Conservation (phyloP, 2,113 vertebrate species). For the Pitta sordida region DNA sequence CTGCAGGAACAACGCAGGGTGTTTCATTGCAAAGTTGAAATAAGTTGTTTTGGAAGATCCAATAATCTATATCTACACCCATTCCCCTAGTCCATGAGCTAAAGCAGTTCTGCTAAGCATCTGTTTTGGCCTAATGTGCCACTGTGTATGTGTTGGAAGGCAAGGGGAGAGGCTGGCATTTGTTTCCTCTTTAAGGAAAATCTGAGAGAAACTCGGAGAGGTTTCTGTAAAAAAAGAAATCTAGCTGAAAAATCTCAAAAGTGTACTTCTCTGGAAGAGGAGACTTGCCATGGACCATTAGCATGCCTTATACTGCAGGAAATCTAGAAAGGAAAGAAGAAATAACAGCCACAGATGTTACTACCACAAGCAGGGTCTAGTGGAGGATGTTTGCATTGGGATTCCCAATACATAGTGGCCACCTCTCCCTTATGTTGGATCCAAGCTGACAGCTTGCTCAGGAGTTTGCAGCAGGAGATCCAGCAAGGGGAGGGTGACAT, state of each 20-base stretch:
- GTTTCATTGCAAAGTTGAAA: background rate
- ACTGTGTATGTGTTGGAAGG: background rate
- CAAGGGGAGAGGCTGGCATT: background rate
- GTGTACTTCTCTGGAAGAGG: background rate
- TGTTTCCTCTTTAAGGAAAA: background rate
- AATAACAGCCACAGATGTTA: background rate
- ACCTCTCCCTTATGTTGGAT: background rate
- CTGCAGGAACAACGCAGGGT: background rate
- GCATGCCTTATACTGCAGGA: background rate
- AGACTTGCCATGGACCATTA: background rate
- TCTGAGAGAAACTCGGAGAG: background rate
- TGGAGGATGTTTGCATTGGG: rapidly evolving
- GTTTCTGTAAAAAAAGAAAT: background rate
- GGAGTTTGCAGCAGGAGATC: background rate
- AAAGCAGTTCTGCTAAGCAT: background rate
- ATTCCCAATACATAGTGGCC: background rate
- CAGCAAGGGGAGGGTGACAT: background rate
- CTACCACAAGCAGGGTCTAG: background rate
- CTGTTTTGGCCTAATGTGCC: background rate
- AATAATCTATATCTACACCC: background rate
- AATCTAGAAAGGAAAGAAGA: background rate
- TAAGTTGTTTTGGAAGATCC: conserved; percentile 6
- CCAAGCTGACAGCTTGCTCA: background rate
- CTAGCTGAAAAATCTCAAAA: background rate
- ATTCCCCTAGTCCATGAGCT: background rate